Conservation (phyloP, 2,113 vertebrate species). For the Myotis davidii region DNA sequence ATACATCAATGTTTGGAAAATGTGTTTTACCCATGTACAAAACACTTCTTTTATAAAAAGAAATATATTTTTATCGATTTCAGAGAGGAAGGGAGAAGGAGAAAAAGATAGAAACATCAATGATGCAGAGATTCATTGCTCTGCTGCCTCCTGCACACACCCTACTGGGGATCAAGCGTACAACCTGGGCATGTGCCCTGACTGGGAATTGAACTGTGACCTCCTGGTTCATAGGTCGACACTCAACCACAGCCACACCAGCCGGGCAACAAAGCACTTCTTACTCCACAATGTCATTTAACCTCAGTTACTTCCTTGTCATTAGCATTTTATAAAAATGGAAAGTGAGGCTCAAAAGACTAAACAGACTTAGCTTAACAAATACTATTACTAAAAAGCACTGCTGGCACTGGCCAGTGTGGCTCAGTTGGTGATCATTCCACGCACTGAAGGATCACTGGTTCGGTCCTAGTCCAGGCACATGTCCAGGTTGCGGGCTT, state of each 20-base stretch:
- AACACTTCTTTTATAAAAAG: not conserved
- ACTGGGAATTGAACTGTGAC: not conserved
- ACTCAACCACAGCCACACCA: not conserved
- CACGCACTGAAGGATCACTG: not conserved
- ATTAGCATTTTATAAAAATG: not conserved
- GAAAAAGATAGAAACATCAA: not conserved
- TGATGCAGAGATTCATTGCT: too few species aligned
- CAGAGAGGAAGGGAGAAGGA: not conserved
- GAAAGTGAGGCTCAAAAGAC: not conserved
- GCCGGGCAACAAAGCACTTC: not conserved
- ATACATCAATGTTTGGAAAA: not conserved
- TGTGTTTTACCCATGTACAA: not conserved
- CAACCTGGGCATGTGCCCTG: too few species aligned
- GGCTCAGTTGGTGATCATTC: not conserved
- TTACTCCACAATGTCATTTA: not conserved
- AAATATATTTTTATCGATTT: too few species aligned
- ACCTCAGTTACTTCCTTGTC: not conserved
- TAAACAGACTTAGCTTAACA: slow-evolving; percentile 5
- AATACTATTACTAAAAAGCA: not conserved
- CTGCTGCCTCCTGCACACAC: too few species aligned
- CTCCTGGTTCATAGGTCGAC: not conserved
- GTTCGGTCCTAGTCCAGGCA: too few species aligned
- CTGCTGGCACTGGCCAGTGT: not conserved
- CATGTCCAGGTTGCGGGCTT: not conserved
- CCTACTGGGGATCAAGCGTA: too few species aligned